A percentile compares a stretch with the other conserved stretches of the same genome.
These are phyloP conservation scores for Montipora capitata DNA, from an alignment of 92 coral and sea anemone genomes.

Conservation along the genomic window DNA sequence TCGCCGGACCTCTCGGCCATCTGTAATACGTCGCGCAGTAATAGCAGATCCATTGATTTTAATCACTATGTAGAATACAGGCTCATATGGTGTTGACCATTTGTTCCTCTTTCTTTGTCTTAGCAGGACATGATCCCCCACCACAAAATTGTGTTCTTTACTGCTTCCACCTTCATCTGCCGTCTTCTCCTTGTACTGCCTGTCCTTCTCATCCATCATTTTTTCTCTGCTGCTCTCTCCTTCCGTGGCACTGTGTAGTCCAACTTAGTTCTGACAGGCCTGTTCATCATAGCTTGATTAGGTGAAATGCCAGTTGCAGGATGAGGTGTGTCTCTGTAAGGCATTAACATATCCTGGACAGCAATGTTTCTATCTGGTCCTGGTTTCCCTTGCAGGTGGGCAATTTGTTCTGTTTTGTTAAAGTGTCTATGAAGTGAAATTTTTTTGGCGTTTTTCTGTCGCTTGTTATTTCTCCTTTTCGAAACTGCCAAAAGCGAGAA, in stretches of 20 bases:
- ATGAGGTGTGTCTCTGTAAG: constrained; percentile 33
- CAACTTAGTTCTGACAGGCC: constrained; percentile 62
- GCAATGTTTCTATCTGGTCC: background rate
- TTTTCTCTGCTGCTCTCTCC: background rate
- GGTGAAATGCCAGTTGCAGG: background rate
- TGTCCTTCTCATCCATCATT: constrained; percentile 56
- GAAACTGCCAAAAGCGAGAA: no score
- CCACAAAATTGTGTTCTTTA: constrained; percentile 21
- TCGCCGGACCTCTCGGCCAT: no score
- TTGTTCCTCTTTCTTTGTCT: background rate
- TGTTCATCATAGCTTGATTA: constrained; percentile 16
- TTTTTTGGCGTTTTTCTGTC: no score
- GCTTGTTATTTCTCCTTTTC: no score
- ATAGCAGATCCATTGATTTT: background rate
- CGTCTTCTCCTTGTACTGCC: constrained; percentile 49
- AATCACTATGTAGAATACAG: no score
- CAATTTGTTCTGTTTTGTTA: constrained; percentile 17
- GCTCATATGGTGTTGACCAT: no score
- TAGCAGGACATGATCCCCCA: constrained; percentile 67
- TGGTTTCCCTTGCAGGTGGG: no score
- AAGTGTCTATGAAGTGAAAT: no score
- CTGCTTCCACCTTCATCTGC: no score
- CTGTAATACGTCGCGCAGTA: no score
- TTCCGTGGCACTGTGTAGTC: constrained; percentile 23
- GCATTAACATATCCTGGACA: constrained; percentile 54